Evolutionary conservation across 2,888 invertebrate species (phyloP), one percentile per base, ranked within the genome.

Genomic region (Acronicta leporina): DNA sequence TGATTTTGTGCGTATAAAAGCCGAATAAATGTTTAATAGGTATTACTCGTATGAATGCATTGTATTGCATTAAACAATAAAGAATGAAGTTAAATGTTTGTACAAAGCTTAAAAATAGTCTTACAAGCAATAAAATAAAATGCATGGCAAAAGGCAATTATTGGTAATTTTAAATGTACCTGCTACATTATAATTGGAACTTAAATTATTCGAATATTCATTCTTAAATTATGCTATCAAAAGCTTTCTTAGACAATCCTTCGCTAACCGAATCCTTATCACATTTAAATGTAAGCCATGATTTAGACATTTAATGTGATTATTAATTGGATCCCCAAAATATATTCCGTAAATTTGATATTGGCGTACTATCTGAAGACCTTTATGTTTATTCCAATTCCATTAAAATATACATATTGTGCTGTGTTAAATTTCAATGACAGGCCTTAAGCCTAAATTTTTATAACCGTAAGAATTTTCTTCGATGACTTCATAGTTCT

Each of bases 1-100:
- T 57, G 64, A 63, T 67, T 77, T 61, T 49, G 38, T 54, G 60
- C 54, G 42, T 48, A 54, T 56, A 63, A 63, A 68, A 52, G 46
- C 43, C 9, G 13, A 50, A 60, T 61, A 46, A 44, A 69, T 67
- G 46, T 49, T 5, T 49, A 60, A 20, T 43, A 69, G 38, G 30
- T 43, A 20, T 20, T 13, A 6, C 5, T 13, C 25, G 25, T 13
- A 44, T n/a, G 25, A 25, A 20, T 20, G 20, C 20, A 20, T 20
- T 20, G 4, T 20, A 20, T 20, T 20, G n/a, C n/a, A n/a, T n/a
- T n/a, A n/a, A n/a, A n/a, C n/a, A n/a, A n/a, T n/a, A n/a, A n/a
- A 3, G 20, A 20, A 25, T 25, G 44, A n/a, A 25, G 13, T 13
- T 38, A n/a, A 38, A n/a, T 38, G 38, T 38, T 13, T 38, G 13